A percentile compares a stretch with the other conserved stretches of the same genome.
phyloP scores from a whole-genome alignment of 92 coral and sea anemone species.

The Meandrina meandrites region DNA sequence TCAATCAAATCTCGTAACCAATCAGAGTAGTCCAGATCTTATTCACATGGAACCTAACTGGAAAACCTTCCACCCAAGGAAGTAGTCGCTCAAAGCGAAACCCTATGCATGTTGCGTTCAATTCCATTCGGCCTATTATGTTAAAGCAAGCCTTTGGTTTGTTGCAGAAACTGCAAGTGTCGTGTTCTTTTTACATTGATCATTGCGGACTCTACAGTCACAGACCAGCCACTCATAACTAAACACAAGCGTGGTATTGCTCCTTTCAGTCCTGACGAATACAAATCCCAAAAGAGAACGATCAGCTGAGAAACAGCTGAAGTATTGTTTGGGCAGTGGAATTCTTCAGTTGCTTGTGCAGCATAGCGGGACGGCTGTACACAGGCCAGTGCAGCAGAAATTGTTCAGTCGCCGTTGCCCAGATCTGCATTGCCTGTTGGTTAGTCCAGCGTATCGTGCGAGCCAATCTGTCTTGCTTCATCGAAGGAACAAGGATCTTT shows the following conservation, averaged over 20 bases:
- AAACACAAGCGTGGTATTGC: not conserved
- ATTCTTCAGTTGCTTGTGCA: not conserved
- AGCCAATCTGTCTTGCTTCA: not conserved
- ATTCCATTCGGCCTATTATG: not conserved
- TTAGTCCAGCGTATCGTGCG: not conserved
- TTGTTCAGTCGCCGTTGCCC: not conserved
- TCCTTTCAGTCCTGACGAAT: not conserved
- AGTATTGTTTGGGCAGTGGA: not conserved
- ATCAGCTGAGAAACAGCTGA: not conserved
- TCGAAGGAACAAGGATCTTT: not conserved
- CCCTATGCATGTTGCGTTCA: not conserved
- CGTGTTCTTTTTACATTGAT: constrained; percentile 1
- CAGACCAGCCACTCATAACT: not conserved
- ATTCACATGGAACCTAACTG: not conserved
- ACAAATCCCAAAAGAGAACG: not conserved
- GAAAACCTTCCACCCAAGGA: not conserved
- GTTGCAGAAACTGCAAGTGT: constrained; percentile 17
- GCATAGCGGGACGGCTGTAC: no score
- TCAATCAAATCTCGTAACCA: no score
- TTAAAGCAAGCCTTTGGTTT: not conserved
- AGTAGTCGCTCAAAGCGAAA: no score
- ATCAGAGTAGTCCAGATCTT: no score
- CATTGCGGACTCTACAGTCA: constrained; percentile 22
- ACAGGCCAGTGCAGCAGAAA: no score
- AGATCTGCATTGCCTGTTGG: not conserved